Evolutionary conservation across 2,888 invertebrate species (phyloP).

Genomic region (Sphinx pinastri): DNA sequence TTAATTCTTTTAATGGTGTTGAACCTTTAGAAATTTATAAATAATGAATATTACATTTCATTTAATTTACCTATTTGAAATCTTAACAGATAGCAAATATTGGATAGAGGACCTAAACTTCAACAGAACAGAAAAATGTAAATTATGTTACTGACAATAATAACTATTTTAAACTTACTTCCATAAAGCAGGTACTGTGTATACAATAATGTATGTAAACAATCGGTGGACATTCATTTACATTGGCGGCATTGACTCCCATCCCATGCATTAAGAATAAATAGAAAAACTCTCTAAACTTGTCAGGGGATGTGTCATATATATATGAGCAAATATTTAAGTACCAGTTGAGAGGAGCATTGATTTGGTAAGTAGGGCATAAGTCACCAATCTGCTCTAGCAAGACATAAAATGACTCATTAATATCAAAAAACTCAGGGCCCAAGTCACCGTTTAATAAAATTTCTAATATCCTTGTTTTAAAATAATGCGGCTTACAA

Average conservation of each 20-base stretch:
- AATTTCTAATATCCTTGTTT: slow-evolving; percentile 67
- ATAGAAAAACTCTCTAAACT: slow-evolving; percentile 68
- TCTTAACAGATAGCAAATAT: too few species aligned
- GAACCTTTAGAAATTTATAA: neutral
- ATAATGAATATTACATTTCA: too few species aligned
- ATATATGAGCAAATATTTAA: slow-evolving; percentile 75
- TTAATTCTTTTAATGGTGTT: too few species aligned
- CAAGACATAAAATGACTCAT: slow-evolving; percentile 35
- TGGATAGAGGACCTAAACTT: too few species aligned
- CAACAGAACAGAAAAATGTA: too few species aligned
- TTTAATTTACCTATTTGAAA: too few species aligned
- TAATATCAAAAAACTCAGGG: slow-evolving; percentile 69
- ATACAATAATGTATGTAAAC: slow-evolving; percentile 70
- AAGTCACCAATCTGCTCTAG: slow-evolving; percentile 55
- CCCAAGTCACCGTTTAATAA: slow-evolving; percentile 68
- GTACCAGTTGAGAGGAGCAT: slow-evolving; percentile 70
- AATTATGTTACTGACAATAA: too few species aligned
- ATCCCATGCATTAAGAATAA: slow-evolving; percentile 71
- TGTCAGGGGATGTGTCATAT: slow-evolving; percentile 60
- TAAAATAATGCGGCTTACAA: slow-evolving; percentile 74
- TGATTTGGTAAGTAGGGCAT: slow-evolving; percentile 33
- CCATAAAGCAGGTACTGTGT: slow-evolving; percentile 61
- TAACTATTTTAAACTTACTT: slow-evolving; percentile 56
- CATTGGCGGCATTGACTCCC: slow-evolving; percentile 63
- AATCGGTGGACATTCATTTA: slow-evolving; percentile 74